Evolutionary conservation across 2,888 invertebrate genomes (phyloP), one percentile per base, ranked within the genome.

Genomic region (Synanthedon tipuliformis): DNA sequence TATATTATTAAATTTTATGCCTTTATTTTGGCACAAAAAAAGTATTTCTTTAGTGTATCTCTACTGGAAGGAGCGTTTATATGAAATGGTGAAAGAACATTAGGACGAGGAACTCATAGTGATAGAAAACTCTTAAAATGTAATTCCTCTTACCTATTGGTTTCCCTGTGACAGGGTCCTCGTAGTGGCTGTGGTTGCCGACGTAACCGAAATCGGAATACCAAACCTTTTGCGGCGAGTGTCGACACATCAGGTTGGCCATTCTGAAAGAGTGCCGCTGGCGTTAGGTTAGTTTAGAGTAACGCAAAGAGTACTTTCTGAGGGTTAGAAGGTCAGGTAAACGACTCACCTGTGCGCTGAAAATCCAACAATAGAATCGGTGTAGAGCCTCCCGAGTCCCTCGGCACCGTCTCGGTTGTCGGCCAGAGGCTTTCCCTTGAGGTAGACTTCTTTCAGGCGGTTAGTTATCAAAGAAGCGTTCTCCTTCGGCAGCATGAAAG

Each of bases 171-270:
- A 75, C 79, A 0, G 89, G 88, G 61, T 89, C 88, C 56, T 88
- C 84, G 41, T 84, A 85, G 61, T 88, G 86, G 63, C 91, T 91
- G 59, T 84, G 88, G 57, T 89, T 78, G 3, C 92, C 92, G 63
- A 90, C 83, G 66, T 90, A 92, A 7, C 88, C 80, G 62, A 92
- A 91, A 50, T 88, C 76, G 67, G 90, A 91, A 67, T 91, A 91
- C 71, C 88, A 93, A 2, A 92, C 89, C 11, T 88, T 81, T 48
- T 81, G 63, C 5, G 79, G 77, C 1, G 89, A 91, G 40, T 89
- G 79, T 4, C 88, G 79, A 0, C 90, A 86, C 23, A 92, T 78
- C 55, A 92, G 66, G 61, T 90, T 89, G 0, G 89, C 90, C 55
- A 90, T 85, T 51, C 91, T 78, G 48, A 23, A 23, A 23, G 4